phyloP scores from a whole-genome alignment of 2,888 invertebrate species.

The Trichopria drosophilae region DNA sequence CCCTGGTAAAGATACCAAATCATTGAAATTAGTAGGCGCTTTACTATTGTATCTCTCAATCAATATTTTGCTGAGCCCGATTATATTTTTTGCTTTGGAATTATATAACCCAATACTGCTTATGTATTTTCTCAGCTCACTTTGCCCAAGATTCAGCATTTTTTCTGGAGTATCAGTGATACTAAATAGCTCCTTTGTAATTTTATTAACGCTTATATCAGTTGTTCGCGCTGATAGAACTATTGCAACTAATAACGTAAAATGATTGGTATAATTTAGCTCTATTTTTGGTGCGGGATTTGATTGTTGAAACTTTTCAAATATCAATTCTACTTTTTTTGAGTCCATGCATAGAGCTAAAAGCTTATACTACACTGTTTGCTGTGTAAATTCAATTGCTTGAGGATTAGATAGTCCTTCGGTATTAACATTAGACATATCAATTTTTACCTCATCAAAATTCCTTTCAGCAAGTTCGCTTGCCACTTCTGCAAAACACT shows the following conservation, averaged over 20 bases:
- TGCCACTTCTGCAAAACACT: too few species aligned
- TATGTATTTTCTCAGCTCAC: constrained; percentile 25
- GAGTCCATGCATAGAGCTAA: too few species aligned
- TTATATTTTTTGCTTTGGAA: constrained; percentile 27
- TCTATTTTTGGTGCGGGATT: constrained; percentile 25
- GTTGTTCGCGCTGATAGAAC: constrained; percentile 28
- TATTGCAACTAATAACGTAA: constrained; percentile 25
- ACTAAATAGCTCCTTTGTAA: constrained; percentile 21
- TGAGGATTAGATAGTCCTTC: too few species aligned
- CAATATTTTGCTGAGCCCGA: constrained; percentile 27
- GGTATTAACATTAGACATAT: too few species aligned
- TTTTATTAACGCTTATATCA: constrained; percentile 25
- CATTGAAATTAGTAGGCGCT: constrained; percentile 27
- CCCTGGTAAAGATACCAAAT: constrained; percentile 27
- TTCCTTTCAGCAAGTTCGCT: too few species aligned
- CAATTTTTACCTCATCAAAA: too few species aligned
- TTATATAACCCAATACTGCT: constrained; percentile 28
- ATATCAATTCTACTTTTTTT: constrained; percentile 24
- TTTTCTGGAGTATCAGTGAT: constrained; percentile 26
- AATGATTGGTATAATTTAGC: constrained; percentile 28
- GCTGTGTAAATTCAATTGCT: too few species aligned
- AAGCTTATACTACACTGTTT: too few species aligned
- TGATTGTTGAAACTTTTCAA: constrained; percentile 25
- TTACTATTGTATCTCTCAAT: constrained; percentile 20
- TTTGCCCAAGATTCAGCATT: constrained; percentile 22